A percentile compares a stretch with the other conserved stretches of the same genome.
Conservation (phyloP, 1,140 invertebrate genomes). For the Mactra quadrangularis region DNA sequence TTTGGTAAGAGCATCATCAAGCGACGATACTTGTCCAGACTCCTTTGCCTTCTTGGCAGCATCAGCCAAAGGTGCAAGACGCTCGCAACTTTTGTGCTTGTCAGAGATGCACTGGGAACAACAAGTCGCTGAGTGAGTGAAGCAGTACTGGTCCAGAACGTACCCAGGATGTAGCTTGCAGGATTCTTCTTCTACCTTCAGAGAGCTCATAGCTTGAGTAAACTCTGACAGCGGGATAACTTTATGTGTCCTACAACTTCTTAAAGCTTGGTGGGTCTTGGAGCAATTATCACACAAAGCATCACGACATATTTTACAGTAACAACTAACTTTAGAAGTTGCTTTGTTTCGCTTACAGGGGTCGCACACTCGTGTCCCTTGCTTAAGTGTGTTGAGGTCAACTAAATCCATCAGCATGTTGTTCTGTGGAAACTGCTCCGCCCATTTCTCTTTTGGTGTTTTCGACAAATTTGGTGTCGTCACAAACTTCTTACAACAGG, state of each 20-base stretch:
- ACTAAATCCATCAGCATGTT: constrained; percentile 44
- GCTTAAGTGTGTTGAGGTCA: constrained; percentile 45
- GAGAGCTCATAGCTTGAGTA: constrained; percentile 37
- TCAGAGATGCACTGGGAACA: constrained; percentile 48
- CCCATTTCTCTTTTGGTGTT: constrained; percentile 47
- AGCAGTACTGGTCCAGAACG: constrained; percentile 44
- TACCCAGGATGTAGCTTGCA: constrained; percentile 30
- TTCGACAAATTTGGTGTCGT: constrained; percentile 46
- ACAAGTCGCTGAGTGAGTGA: constrained; percentile 23
- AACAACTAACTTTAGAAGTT: constrained; percentile 28
- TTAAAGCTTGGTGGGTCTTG: constrained; percentile 48
- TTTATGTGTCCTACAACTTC: constrained; percentile 37
- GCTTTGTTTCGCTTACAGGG: constrained; percentile 50
- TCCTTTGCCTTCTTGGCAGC: constrained; percentile 29
- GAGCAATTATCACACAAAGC: constrained; percentile 50
- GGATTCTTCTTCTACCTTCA: constrained; percentile 56
- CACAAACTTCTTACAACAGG: constrained; percentile 52
- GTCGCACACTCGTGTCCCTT: constrained; percentile 42
- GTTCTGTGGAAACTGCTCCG: constrained; percentile 49
- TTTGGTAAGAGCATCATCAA: constrained; percentile 40
- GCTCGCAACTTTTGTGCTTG: constrained; percentile 37
- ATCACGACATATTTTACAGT: constrained; percentile 55
- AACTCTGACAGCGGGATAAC: constrained; percentile 31
- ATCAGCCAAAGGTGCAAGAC: constrained; percentile 38
- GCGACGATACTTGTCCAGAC: neutral